Conservation (phyloP, 2,888 invertebrate species). For the Drosophila paracracens region DNA sequence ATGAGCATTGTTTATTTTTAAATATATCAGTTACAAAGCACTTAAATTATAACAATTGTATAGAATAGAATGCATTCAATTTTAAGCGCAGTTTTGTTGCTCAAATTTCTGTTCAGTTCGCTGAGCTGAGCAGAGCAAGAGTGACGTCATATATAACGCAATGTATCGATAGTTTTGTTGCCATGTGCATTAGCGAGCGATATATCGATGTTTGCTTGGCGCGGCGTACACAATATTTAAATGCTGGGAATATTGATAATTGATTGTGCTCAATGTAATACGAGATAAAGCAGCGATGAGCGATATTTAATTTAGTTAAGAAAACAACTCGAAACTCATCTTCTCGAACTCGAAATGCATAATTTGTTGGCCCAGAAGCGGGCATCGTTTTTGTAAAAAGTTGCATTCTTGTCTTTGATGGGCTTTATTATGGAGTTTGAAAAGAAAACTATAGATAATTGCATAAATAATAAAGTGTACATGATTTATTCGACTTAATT, state of each 20-base stretch:
- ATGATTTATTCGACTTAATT: conserved; percentile 56
- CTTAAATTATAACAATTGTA: not conserved
- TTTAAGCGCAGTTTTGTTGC: not conserved
- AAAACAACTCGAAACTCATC: no score
- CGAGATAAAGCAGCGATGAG: no score
- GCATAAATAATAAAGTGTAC: conserved; percentile 72
- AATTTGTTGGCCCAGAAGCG: no score
- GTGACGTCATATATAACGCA: not conserved
- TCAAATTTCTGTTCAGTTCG: not conserved
- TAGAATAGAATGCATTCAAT: not conserved
- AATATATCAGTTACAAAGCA: not conserved
- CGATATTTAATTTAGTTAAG: no score
- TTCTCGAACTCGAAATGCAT: no score
- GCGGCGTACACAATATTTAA: conserved; percentile 4
- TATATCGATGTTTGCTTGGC: conserved; percentile 20
- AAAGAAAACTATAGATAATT: conserved; percentile 59
- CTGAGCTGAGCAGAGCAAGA: not conserved
- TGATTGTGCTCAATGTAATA: no score
- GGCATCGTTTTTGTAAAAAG: not conserved
- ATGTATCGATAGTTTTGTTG: conserved; percentile 15
- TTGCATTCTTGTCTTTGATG: conserved; percentile 29
- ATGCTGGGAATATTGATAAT: not conserved
- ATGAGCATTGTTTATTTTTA: not conserved
- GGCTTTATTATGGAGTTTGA: conserved; percentile 70
- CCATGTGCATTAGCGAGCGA: not conserved